Evolutionary conservation across 2,113 vertebrate species (phyloP).

Genomic region (Erythrocebus patas): DNA sequence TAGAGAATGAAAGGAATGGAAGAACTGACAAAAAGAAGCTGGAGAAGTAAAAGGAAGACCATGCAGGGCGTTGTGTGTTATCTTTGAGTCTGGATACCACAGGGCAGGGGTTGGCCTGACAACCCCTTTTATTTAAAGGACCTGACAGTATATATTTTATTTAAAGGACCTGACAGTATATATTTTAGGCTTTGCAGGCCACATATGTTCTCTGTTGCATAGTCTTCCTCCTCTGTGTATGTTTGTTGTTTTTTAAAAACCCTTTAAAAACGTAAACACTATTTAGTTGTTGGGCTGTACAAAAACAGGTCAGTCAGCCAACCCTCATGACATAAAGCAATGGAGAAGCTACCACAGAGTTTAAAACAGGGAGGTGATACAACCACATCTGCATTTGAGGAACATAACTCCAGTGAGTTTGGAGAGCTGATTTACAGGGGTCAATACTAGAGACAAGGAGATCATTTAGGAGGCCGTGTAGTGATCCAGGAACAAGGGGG

Average conservation of each 20-base stretch:
- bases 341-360: background rate
- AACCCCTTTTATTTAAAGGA: background rate
- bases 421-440: background rate
- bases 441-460: background rate
- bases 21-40: background rate
- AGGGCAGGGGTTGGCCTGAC: background rate
- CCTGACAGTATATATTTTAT: background rate
- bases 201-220: background rate
- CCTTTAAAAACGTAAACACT: conserved; percentile 19
- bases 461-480: background rate
- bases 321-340: background rate
- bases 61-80: background rate
- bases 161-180: background rate
- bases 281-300: background rate
- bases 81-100: background rate
- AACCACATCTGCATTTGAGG: background rate
- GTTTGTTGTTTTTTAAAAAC: background rate
- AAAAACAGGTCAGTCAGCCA: background rate
- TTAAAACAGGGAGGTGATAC: background rate
- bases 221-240: background rate
- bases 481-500: background rate
- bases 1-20: background rate
- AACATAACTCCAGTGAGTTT: background rate
- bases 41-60: background rate
- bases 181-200: background rate